A percentile compares a stretch with the other conserved stretches of the same genome.
Evolutionary conservation across 2,113 vertebrate species (phyloP).

Genomic region (Anarrhichthys ocellatus): DNA sequence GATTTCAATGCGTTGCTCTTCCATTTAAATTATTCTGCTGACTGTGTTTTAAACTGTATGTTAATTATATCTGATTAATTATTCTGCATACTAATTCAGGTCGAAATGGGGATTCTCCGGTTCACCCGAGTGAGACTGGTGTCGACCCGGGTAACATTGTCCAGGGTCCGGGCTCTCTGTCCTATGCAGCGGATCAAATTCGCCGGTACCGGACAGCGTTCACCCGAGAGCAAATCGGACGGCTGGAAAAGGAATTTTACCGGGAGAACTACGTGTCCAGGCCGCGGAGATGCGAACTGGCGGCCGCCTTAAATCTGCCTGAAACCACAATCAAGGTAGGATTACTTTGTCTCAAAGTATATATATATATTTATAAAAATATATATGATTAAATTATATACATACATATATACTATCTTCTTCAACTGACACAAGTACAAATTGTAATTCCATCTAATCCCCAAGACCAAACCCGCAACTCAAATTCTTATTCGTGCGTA

Average conservation of each 20-base stretch:
- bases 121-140: slow-evolving; percentile 81
- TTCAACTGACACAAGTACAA: not conserved
- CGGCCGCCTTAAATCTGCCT: slow-evolving; percentile 94
- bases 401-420: not conserved
- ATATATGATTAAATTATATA: not conserved
- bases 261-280: slow-evolving; percentile 98
- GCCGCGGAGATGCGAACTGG: slow-evolving; percentile 95
- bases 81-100: slow-evolving; percentile 66
- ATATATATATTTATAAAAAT: not conserved
- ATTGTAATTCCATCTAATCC: not conserved
- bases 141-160: slow-evolving; percentile 73
- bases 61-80: slow-evolving; percentile 4
- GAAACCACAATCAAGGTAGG: slow-evolving; percentile 99
- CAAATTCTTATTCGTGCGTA: slow-evolving; percentile 14
- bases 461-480: not conserved
- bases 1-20: not conserved
- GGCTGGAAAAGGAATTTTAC: slow-evolving; percentile 98
- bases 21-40: not conserved
- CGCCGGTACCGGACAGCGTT: slow-evolving; percentile 97
- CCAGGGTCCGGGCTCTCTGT: slow-evolving; percentile 86
- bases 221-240: slow-evolving; percentile 96
- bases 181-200: slow-evolving; percentile 95
- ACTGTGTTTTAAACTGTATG: not conserved
- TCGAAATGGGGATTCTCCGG: slow-evolving; percentile 84
- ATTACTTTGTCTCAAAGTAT: not conserved